Conservation (phyloP, 2,888 invertebrate genomes). For the Pachymerium ferrugineum region DNA sequence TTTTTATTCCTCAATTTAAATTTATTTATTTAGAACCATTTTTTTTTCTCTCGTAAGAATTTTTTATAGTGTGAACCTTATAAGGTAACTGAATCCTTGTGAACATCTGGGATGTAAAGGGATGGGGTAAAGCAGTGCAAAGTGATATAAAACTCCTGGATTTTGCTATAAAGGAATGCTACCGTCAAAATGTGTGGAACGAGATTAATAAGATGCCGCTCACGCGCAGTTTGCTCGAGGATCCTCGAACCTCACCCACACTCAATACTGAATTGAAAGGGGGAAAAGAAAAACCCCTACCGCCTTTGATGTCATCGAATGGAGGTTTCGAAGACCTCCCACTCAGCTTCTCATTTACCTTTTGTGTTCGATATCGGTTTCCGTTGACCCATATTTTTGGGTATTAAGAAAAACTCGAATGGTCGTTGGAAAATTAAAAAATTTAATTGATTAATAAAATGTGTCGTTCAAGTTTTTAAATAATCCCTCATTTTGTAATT, state of each 20-base stretch:
- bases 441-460: no score
- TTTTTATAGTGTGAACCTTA: no score
- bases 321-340: neutral
- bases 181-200: constrained; percentile 24
- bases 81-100: constrained; percentile 12
- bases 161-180: constrained; percentile 5
- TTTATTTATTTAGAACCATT: constrained; percentile 19
- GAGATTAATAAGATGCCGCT: constrained; percentile 25
- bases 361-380: neutral
- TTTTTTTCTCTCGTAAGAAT: neutral
- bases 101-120: constrained; percentile 19
- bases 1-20: constrained; percentile 1
- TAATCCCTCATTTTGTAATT: no score
- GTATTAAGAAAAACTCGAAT: neutral
- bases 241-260: neutral
- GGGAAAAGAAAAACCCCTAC: neutral
- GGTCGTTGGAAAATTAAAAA: no score
- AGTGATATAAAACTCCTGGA: constrained; percentile 19
- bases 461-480: no score
- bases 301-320: constrained; percentile 27
- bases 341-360: constrained; percentile 1
- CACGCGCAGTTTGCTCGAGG: constrained; percentile 25
- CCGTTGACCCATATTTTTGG: neutral
- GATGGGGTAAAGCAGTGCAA: constrained; percentile 23
- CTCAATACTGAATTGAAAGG: neutral